phyloP scores from a whole-genome alignment of 2,113 vertebrate species.

The Menura novaehollandiae region DNA sequence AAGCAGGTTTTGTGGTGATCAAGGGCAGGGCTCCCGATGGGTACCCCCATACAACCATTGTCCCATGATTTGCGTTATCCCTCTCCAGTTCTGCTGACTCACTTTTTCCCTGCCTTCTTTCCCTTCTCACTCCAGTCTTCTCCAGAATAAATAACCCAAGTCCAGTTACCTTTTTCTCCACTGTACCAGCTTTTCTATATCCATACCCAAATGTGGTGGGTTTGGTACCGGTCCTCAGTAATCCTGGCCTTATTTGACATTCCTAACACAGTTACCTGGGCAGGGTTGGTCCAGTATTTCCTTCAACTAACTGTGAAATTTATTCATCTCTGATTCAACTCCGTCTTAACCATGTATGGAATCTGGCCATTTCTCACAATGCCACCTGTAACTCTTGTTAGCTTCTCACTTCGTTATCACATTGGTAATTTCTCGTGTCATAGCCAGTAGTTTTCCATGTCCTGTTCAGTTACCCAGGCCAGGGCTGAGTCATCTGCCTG shows the following conservation, averaged over 20 bases:
- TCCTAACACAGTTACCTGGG: not conserved
- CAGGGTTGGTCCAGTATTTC: not conserved
- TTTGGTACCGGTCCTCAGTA: not conserved
- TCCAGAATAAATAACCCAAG: not conserved
- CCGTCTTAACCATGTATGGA: accelerated
- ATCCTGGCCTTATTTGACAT: not conserved
- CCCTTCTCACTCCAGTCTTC: not conserved
- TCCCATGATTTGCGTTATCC: too few relatives aligned
- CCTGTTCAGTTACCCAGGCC: not conserved
- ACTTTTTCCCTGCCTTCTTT: not conserved
- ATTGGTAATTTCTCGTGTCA: not conserved
- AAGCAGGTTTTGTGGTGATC: not conserved
- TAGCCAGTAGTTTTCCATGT: not conserved
- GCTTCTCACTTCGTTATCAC: not conserved
- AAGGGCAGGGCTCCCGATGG: not conserved
- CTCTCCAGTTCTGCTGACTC: not conserved
- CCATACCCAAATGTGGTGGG: not conserved
- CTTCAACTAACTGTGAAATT: not conserved
- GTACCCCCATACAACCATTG: accelerated
- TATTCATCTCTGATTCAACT: not conserved
- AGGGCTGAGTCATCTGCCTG: not conserved
- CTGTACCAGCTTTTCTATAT: not conserved
- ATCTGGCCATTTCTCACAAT: not conserved
- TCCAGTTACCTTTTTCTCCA: accelerated
- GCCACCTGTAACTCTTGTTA: not conserved